Percentiles rank a stretch among this genome's conserved stretches.
These are phyloP conservation scores for Carcinoscorpius rotundicauda DNA, from an alignment of 1,140 invertebrate genomes.

Conservation along the genomic window DNA sequence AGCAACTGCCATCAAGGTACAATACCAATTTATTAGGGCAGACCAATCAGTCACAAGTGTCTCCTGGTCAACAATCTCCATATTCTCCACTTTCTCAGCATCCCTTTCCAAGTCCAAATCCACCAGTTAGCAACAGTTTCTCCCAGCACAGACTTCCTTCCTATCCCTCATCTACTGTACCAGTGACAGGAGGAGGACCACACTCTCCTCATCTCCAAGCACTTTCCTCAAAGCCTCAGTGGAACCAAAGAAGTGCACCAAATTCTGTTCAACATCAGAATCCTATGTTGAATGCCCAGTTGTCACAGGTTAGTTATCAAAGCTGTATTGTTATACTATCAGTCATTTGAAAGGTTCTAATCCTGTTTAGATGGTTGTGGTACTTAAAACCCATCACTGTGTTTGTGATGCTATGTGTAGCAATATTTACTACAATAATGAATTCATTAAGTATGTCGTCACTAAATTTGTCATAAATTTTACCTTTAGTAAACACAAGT, in stretches of 20 bases:
- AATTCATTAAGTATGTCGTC: no score
- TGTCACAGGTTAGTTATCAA: slow-evolving; percentile 34
- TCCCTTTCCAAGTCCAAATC: neutral
- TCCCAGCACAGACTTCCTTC: slow-evolving; percentile 31
- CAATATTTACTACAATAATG: no score
- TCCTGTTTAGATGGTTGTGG: no score
- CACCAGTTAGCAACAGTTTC: slow-evolving; percentile 19
- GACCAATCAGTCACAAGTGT: slow-evolving; percentile 2
- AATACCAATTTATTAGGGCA: slow-evolving; percentile 20
- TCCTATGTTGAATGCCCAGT: slow-evolving; percentile 63
- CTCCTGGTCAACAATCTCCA: no score
- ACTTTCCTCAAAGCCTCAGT: neutral
- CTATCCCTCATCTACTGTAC: slow-evolving; percentile 13
- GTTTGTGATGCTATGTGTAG: no score
- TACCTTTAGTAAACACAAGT: no score
- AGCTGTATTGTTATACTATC: no score
- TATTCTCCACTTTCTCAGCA: neutral
- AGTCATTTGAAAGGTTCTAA: no score
- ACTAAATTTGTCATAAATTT: no score
- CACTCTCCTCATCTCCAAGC: slow-evolving; percentile 8
- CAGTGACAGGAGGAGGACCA: slow-evolving; percentile 4
- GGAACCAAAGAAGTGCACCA: slow-evolving; percentile 11
- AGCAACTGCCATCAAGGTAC: slow-evolving; percentile 50
- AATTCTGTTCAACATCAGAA: slow-evolving; percentile 47
- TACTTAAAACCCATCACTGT: no score